These are phyloP conservation scores for Eulithis prunata DNA, from an alignment of 2,888 invertebrate genomes.

Conservation along the genomic window DNA sequence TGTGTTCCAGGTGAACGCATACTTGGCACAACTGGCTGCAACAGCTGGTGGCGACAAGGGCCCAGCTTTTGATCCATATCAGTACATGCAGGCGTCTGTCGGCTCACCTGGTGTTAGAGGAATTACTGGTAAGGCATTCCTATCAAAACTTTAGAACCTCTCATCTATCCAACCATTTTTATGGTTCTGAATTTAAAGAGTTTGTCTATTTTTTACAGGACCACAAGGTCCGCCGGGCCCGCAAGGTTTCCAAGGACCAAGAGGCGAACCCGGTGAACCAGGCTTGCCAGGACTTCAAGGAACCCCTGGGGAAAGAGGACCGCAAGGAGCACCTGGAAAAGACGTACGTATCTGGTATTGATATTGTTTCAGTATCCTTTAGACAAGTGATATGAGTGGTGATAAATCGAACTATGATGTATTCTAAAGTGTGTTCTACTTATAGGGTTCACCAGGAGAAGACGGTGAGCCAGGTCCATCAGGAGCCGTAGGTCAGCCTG, in stretches of 20 bases:
- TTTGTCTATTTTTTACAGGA: constrained; percentile 51
- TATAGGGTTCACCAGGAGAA: constrained; percentile 89
- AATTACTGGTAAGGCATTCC: constrained; percentile 84
- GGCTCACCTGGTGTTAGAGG: constrained; percentile 93
- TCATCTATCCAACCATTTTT: no score
- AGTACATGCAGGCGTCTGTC: constrained; percentile 91
- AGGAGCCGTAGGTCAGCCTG: constrained; percentile 89
- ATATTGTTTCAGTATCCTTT: no score
- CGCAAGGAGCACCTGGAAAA: constrained; percentile 89
- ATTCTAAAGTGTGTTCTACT: background rate
- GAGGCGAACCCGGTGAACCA: constrained; percentile 92
- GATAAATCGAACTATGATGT: background rate
- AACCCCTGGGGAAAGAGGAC: constrained; percentile 87
- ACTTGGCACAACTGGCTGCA: constrained; percentile 90
- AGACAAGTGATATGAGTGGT: no score
- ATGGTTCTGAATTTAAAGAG: background rate
- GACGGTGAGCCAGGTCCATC: constrained; percentile 91
- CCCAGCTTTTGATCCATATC: constrained; percentile 87
- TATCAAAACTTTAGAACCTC: no score
- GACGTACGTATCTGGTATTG: constrained; percentile 81
- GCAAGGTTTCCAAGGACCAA: constrained; percentile 92
- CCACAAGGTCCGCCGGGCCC: constrained; percentile 84
- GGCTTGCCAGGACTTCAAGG: constrained; percentile 88
- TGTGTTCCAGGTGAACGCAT: constrained; percentile 84
- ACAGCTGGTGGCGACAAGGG: constrained; percentile 91